phyloP scores from a whole-genome alignment of 2,797 vertebrate species.

The Macrochelys suwanniensis region DNA sequence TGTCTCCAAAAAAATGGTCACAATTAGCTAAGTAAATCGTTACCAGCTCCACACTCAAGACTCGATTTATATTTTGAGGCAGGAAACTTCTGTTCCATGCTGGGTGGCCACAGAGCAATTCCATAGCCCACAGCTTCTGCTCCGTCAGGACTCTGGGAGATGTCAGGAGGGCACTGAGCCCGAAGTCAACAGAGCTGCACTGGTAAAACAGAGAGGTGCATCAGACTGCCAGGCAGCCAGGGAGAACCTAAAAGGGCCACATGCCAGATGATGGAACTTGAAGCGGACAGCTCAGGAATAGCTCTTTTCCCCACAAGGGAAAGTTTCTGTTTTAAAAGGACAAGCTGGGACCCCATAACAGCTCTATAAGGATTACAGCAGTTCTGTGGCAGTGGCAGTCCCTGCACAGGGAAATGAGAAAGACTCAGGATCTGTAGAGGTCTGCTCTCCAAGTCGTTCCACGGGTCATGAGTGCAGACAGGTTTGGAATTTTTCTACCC shows the following conservation, averaged over 20 bases:
- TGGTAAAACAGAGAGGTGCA: not conserved
- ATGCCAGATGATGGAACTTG: not conserved
- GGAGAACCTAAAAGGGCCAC: not conserved
- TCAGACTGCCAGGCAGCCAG: not conserved
- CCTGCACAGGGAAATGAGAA: not conserved
- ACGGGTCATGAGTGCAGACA: not conserved
- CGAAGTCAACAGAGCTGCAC: not conserved
- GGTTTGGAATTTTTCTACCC: not conserved
- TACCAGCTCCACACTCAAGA: constrained; percentile 62
- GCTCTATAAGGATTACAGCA: not conserved
- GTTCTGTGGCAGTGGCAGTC: not conserved
- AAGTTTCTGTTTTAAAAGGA: not conserved
- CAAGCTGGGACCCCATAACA: not conserved
- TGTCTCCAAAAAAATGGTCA: constrained; percentile 63
- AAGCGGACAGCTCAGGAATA: not conserved
- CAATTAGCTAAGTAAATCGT: constrained; percentile 75
- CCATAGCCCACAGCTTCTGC: constrained; percentile 50
- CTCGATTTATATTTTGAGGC: constrained; percentile 72
- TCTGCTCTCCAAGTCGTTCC: not conserved
- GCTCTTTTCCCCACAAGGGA: not conserved
- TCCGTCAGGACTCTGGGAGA: constrained; percentile 26
- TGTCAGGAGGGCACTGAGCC: constrained; percentile 40
- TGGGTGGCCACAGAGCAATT: constrained; percentile 73
- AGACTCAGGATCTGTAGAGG: accelerated
- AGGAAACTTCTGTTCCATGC: constrained; percentile 74